Conservation (phyloP, 2,888 invertebrate species). For the Diaperis boleti region DNA sequence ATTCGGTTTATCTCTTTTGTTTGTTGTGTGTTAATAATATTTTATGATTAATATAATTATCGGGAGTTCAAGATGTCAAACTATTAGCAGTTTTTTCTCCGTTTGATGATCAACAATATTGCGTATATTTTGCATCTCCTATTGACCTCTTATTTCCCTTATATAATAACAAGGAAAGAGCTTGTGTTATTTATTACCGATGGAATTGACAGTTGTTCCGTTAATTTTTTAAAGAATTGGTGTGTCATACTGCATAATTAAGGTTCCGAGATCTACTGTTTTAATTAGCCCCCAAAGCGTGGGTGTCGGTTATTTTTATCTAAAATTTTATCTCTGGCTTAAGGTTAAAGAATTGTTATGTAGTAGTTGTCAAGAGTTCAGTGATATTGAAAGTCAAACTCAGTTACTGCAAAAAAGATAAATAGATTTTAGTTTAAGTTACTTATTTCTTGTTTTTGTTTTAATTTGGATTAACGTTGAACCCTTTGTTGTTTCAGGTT, state of each 20-base stretch:
- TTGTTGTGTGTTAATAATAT: constrained; percentile 13
- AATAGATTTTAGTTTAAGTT: constrained; percentile 4
- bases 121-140: constrained; percentile 34
- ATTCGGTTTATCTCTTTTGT: constrained; percentile 7
- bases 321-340: constrained; percentile 1
- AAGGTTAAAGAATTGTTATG: constrained; percentile 15
- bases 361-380: neutral
- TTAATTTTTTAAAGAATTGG: no score
- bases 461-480: neutral
- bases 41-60: constrained; percentile 26
- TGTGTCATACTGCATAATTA: neutral
- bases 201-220: constrained; percentile 3
- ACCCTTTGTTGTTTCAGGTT: constrained; percentile 48
- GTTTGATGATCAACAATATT: constrained; percentile 35
- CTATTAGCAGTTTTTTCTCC: constrained; percentile 37
- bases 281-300: neutral
- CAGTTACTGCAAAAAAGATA: constrained; percentile 8
- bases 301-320: neutral
- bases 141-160: constrained; percentile 37
- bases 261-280: no score
- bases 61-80: constrained; percentile 37
- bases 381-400: neutral
- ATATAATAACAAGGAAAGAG: constrained; percentile 33
- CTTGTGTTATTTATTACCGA: constrained; percentile 40
- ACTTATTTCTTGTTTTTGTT: neutral